Base-by-base conservation (phyloP, 2,888 invertebrate species). In the Dynastes maya region DNA sequence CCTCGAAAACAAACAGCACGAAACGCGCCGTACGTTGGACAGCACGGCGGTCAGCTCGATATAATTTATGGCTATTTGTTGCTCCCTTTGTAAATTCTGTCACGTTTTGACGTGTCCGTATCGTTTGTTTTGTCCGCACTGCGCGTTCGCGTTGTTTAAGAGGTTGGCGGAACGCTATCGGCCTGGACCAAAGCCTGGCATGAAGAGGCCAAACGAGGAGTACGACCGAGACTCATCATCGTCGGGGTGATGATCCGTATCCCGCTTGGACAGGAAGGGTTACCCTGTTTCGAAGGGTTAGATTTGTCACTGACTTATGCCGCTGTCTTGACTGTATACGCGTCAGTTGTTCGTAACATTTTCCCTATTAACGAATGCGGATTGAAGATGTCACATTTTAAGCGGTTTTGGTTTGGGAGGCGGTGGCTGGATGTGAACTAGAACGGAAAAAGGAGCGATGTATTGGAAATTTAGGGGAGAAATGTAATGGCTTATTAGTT, bases 61-160 rank as follows among this genome's bases (percentile, higher is more conserved):
- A 55, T 67, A 77, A 77, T 77, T 77, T 77, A 67, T 51, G 53
- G 76, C 13, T 67, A 55, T 77, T 77, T 77, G 67, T 68, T 51
- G 51, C 68, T 27, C 55, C 65, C 37, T 53, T 61, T 55, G 67
- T 67, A 67, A 58, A 77, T 77, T 77, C 76, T 77, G 76, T 77
- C 76, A 68, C 67, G 76, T 77, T 68, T 40, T 77, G 76, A 77
- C 76, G 58, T 68, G 68, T 68, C 68, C 67, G 40, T 40, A 40
- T 77, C 76, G 67, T 68, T 68, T 68, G 68, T 68, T 68, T 68
- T 51, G 51, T 68, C 68, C 68, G 29, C 58, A 11, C 51, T 51
- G 49, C 68, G 22, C 22, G 32, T 37, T 37, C 32, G 55, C 27
- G 55, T 68, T 55, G 68, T 53, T 77, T 68, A 67, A 55, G 76